Percentiles rank a stretch among this genome's conserved stretches.
These are phyloP conservation scores for Stegastes partitus DNA, from an alignment of 2,113 vertebrate genomes.

Conservation along the genomic window DNA sequence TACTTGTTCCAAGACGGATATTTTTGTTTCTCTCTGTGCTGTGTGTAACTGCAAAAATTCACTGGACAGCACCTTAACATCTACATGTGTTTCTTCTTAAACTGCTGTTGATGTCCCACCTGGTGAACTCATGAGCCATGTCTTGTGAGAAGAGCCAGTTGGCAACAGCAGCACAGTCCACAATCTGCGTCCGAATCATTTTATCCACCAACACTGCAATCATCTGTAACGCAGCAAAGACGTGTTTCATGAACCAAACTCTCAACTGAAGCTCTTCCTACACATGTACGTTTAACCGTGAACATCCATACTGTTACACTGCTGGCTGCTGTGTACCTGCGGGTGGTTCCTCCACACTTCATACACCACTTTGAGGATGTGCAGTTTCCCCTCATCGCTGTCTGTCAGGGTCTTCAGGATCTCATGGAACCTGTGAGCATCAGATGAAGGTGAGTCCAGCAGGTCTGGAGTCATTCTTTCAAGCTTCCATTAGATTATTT, in stretches of 20 bases:
- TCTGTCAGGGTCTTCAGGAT: constrained; percentile 94
- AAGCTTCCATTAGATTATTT: too few species aligned
- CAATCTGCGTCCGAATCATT: constrained; percentile 97
- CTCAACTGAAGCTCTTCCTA: too few species aligned
- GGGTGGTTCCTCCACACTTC: constrained; percentile 97
- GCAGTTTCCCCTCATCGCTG: constrained; percentile 96
- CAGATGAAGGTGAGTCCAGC: background rate
- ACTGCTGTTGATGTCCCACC: constrained; percentile 78
- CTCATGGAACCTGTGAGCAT: constrained; percentile 92
- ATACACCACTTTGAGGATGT: constrained; percentile 94
- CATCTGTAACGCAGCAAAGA: constrained; percentile 85
- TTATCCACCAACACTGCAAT: constrained; percentile 96
- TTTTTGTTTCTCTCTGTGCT: background rate
- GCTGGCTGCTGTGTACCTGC: constrained; percentile 83
- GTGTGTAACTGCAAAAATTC: too few species aligned
- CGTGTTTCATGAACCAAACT: background rate
- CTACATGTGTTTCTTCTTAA: too few species aligned
- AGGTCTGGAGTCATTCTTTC: background rate
- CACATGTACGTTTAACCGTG: too few species aligned
- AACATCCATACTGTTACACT: too few species aligned
- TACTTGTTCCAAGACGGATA: too few species aligned
- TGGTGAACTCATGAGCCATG: constrained; percentile 96
- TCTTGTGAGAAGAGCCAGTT: constrained; percentile 99
- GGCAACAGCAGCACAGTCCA: constrained; percentile 97
- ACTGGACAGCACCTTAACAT: too few species aligned